Conservation (phyloP, 1,140 invertebrate species). For the Druon quercuslanigerum region DNA sequence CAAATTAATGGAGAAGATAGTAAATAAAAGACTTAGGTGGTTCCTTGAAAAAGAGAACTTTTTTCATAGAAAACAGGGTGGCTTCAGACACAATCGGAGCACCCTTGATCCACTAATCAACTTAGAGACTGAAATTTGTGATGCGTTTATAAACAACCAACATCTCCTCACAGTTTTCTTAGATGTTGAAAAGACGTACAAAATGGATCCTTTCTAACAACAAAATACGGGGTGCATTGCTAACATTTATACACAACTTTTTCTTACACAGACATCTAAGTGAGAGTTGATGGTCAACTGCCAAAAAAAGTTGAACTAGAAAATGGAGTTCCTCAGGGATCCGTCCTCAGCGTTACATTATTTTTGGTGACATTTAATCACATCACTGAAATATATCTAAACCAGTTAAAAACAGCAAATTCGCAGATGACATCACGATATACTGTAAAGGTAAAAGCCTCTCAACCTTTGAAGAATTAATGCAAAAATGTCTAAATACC, state of each 20-base stretch:
- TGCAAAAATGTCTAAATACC: constrained; percentile 29
- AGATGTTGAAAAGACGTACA: constrained; percentile 49
- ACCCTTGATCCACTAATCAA: constrained; percentile 45
- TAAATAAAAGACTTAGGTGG: too few species aligned
- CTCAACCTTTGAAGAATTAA: constrained; percentile 21
- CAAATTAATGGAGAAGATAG: too few species aligned
- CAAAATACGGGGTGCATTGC: too few species aligned
- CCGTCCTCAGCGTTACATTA: constrained; percentile 49
- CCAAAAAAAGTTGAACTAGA: constrained; percentile 36
- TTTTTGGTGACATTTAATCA: constrained; percentile 51
- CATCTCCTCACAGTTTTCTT: constrained; percentile 48
- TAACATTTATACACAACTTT: too few species aligned
- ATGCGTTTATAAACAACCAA: constrained; percentile 48
- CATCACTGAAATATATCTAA: constrained; percentile 26
- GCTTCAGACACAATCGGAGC: constrained; percentile 47
- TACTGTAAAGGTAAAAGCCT: constrained; percentile 31
- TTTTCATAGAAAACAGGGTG: constrained; percentile 3
- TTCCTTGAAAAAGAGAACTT: too few species aligned
- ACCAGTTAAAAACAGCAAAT: too few species aligned
- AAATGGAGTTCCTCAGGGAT: constrained; percentile 53
- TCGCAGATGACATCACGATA: constrained; percentile 41
- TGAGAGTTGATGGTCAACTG: too few species aligned
- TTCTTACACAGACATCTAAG: too few species aligned
- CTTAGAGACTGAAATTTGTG: constrained; percentile 44
- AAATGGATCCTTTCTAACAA: too few species aligned